Percentiles rank a stretch among this genome's conserved stretches.
Evolutionary conservation across 53 echinoderm and acorn worm genomes (phyloP).

Genomic region (Temnopleurus reevesii): DNA sequence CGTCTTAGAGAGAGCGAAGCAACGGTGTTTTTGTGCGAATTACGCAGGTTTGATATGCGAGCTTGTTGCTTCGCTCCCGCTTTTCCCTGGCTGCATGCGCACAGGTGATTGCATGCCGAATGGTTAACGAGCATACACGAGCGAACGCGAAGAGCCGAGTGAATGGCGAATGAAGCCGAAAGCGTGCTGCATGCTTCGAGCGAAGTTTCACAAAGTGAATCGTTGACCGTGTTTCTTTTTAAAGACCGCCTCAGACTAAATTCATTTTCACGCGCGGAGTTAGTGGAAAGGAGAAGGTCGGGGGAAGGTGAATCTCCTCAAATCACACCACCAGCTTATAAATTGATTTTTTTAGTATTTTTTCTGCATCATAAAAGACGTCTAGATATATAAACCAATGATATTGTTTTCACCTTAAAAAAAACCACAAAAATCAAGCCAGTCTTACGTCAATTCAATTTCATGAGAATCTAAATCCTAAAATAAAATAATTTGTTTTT

Average conservation of each 20-base stretch:
- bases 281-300: background rate
- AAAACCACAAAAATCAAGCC: too few relatives aligned
- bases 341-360: too few relatives aligned
- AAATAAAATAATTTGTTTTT: background rate
- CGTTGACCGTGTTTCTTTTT: background rate
- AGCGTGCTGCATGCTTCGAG: background rate
- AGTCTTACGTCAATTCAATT: too few relatives aligned
- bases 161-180: background rate
- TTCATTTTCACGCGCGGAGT: background rate
- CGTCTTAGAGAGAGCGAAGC: constrained; percentile 15
- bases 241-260: background rate
- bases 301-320: too few relatives aligned
- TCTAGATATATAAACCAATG: too few relatives aligned
- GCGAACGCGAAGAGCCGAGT: background rate
- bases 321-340: too few relatives aligned
- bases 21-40: constrained; percentile 41
- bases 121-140: background rate
- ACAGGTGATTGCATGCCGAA: constrained; percentile 1
- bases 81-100: background rate
- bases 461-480: too few relatives aligned
- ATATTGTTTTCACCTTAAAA: too few relatives aligned
- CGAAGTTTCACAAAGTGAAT: background rate
- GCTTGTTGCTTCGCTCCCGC: background rate
- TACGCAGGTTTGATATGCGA: constrained; percentile 37
- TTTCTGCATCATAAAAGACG: too few relatives aligned